Percentiles rank a stretch among this genome's conserved stretches.
Evolutionary conservation across 2,797 vertebrate genomes (phyloP).

Genomic region (Sebastes iracundus): DNA sequence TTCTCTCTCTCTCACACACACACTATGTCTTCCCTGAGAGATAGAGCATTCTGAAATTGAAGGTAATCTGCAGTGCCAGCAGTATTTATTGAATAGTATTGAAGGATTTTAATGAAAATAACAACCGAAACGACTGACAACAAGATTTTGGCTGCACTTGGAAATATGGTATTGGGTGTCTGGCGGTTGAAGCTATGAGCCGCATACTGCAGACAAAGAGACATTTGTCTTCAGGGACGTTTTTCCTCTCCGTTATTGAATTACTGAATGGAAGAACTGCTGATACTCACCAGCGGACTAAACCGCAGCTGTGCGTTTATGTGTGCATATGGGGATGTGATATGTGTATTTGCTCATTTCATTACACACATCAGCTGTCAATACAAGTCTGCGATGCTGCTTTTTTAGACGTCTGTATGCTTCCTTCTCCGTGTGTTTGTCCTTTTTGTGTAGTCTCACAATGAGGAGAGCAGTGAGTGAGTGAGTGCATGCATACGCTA

Average conservation of each 20-base stretch:
- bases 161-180: neutral
- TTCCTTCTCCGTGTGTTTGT: neutral
- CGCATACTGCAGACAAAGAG: constrained; percentile 7
- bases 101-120: constrained; percentile 26
- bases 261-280: constrained; percentile 23
- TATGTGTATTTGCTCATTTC: neutral
- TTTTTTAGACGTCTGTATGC: neutral
- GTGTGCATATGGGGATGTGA: neutral
- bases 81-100: constrained; percentile 17
- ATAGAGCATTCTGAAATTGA: neutral
- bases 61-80: neutral
- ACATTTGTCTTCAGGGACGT: constrained; percentile 40
- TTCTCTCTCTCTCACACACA: neutral
- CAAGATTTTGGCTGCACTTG: neutral
- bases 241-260: constrained; percentile 40
- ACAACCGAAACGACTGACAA: neutral
- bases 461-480: neutral
- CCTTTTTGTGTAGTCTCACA: neutral
- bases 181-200: constrained; percentile 1
- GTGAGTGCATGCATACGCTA: neutral
- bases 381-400: neutral
- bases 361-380: neutral
- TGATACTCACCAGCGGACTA: neutral
- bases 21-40: neutral
- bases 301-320: constrained; percentile 11